A percentile compares a stretch with the other conserved stretches of the same genome.
Evolutionary conservation across 2,888 invertebrate genomes (phyloP).

Genomic region (Protophormia terraenovae): DNA sequence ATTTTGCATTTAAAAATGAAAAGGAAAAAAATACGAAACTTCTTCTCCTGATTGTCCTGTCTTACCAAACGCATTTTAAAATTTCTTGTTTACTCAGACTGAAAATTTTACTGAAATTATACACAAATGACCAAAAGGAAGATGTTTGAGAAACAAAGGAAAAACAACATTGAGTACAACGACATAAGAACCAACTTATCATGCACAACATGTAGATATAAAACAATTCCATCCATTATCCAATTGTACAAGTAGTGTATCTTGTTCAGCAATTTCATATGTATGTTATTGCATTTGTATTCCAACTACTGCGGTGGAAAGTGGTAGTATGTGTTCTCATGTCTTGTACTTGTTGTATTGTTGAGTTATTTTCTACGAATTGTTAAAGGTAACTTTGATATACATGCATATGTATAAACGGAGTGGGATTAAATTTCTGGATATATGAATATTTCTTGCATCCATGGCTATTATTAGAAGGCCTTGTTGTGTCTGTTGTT

Average conservation of each 20-base stretch:
- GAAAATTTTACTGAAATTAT: neutral
- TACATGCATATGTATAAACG: neutral
- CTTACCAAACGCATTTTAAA: constrained; percentile 10
- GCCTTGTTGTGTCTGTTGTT: constrained; percentile 33
- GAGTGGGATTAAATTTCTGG: neutral
- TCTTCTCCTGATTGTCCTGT: neutral
- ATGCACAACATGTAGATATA: constrained; percentile 54
- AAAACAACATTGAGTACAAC: constrained; percentile 8
- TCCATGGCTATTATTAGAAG: constrained; percentile 2
- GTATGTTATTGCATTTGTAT: neutral
- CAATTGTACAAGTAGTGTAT: constrained; percentile 14
- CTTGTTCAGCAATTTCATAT: constrained; percentile 29
- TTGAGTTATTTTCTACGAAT: neutral
- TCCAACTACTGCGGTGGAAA: neutral
- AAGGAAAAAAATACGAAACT: no score
- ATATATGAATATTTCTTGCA: constrained; percentile 3
- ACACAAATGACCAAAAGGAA: constrained; percentile 6
- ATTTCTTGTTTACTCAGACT: constrained; percentile 15
- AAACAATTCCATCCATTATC: constrained; percentile 56
- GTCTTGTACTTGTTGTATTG: neutral
- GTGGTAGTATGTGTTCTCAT: neutral
- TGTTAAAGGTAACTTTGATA: constrained; percentile 22
- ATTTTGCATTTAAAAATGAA: neutral
- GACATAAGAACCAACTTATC: constrained; percentile 46
- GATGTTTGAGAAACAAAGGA: constrained; percentile 7